Base-by-base conservation (phyloP, 2,888 invertebrate genomes). In the Temnothorax rugatulus region DNA sequence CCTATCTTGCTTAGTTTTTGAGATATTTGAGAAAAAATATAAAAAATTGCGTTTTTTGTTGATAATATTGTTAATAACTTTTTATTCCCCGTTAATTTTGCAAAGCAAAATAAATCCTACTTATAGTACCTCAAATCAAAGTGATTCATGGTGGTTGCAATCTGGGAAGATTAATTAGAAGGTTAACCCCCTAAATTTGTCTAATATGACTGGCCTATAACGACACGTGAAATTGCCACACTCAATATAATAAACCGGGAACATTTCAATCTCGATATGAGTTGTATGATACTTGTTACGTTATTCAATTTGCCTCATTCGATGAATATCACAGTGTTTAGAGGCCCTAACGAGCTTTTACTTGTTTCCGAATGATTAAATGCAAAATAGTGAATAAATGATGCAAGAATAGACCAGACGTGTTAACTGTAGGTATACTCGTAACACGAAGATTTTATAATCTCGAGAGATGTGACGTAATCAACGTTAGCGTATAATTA, bases 261-360 rank as follows among this genome's bases (percentile, higher is more conserved):
- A 13, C n/a, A 29, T 77, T 77, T 44, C 44, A 44, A 69, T 77
- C 68, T 41, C 68, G 52, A 54, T n/a, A 15, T 13, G 25, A 77
- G n/a, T 54, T 77, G 29, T 44, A 44, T 69, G 34, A 21, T 68
- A 57, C 41, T 69, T 69, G 41, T 77, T 68, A 68, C 77, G 4
- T 54, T 38, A 54, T 77, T 54, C 69, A 76, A 81, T 74, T 41
- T 57, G 29, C 41, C 38, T 59, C 57, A 79, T 79, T 77, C 63
- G 29, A 63, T 38, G 61, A 47, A 21, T 52, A 52, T 63, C 52
- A 34, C 15, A 52, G n/a, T 76, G 18, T 74, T 76, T 41, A 57
- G 44, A 47, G n/a, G 0, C 41, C 66, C 52, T 68, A 77, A 77
- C 54, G 41, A 77, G 52, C n/a, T 52, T 44, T 68, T 77, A 54